These are phyloP conservation scores for Microcebus lehilahytsara DNA, from an alignment of 2,113 vertebrate species.

Conservation along the genomic window DNA sequence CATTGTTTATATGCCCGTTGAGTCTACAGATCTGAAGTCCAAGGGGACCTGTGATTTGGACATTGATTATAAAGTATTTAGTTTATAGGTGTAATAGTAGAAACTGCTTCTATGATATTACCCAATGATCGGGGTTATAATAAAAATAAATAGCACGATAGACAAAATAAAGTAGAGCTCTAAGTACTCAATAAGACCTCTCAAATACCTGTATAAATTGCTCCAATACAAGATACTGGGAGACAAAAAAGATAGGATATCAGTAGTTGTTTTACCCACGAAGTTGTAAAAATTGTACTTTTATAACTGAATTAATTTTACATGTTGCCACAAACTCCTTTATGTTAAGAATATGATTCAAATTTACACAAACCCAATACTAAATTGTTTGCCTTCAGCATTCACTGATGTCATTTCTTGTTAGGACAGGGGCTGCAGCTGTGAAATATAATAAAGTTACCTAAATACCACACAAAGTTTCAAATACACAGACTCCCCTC, in stretches of 20 bases:
- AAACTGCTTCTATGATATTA: neutral
- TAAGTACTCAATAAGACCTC: neutral
- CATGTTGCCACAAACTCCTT: neutral
- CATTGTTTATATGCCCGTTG: neutral
- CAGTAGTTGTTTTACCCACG: neutral
- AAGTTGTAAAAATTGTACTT: neutral
- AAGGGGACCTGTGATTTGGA: neutral
- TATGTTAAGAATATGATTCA: neutral
- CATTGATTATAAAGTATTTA: neutral
- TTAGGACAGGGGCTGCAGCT: neutral
- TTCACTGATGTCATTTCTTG: neutral
- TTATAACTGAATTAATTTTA: neutral
- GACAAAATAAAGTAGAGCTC: neutral
- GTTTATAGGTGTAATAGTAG: neutral
- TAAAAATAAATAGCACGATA: neutral
- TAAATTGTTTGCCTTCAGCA: neutral
- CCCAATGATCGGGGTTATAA: neutral
- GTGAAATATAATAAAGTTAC: neutral
- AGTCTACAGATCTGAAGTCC: neutral
- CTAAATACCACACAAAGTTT: neutral
- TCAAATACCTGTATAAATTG: neutral
- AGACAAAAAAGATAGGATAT: neutral
- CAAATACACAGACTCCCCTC: neutral
- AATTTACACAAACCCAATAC: neutral
- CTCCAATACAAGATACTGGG: neutral